Percentiles rank a stretch among this genome's conserved stretches.
These are phyloP conservation scores for Coenonympha arcania DNA, from an alignment of 2,888 invertebrate genomes.

Conservation along the genomic window DNA sequence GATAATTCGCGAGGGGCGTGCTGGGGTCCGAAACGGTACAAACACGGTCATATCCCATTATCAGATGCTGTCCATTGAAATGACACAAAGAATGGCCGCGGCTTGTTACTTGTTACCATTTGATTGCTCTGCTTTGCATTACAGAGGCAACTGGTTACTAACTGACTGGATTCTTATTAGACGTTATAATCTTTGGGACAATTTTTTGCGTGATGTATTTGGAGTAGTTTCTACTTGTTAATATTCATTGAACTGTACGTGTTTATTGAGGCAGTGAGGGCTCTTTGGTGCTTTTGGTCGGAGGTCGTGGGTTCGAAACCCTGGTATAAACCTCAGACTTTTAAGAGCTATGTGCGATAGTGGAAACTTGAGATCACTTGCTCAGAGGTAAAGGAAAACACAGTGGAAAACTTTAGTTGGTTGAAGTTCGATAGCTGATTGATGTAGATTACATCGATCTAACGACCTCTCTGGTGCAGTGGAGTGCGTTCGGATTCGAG, in stretches of 20 bases:
- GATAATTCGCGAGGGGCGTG: slow-evolving; percentile 5
- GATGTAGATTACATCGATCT: too few species aligned
- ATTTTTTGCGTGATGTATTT: background rate
- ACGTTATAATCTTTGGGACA: background rate
- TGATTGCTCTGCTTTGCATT: slow-evolving; percentile 14
- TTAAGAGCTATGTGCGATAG: too few species aligned
- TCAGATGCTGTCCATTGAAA: slow-evolving; percentile 7
- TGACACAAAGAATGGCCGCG: slow-evolving; percentile 2
- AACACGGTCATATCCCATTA: slow-evolving; percentile 3
- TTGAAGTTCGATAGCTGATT: too few species aligned
- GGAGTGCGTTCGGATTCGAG: too few species aligned
- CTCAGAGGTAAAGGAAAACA: too few species aligned
- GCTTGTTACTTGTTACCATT: slow-evolving; percentile 15
- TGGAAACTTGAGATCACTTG: too few species aligned
- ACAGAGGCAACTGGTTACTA: background rate
- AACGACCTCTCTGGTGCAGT: too few species aligned
- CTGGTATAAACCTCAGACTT: too few species aligned
- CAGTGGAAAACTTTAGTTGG: too few species aligned
- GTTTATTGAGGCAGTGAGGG: background rate
- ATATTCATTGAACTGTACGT: background rate
- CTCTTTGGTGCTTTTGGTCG: too few species aligned
- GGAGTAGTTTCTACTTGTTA: background rate
- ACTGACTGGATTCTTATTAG: background rate
- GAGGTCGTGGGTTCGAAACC: too few species aligned
- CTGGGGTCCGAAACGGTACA: too few species aligned